Evolutionary conservation across 2,797 vertebrate genomes (phyloP), one percentile per base, ranked within the genome.

Genomic region (Carapus acus): DNA sequence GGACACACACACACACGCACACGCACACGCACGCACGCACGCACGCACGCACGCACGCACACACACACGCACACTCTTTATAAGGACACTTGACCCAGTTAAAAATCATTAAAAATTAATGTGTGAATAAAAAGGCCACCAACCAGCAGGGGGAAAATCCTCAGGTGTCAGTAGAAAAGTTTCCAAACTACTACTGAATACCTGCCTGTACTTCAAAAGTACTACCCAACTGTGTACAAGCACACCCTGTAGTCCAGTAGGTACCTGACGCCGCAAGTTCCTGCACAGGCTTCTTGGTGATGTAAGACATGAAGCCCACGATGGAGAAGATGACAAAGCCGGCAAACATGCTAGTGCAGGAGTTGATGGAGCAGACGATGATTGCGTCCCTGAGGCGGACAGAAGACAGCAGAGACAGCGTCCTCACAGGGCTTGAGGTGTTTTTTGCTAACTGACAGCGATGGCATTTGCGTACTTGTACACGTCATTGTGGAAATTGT

Each of bases 321-420:
- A 96, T 92, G 60, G 93, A 94, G 81, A 96, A 96, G 81, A 96
- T 94, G 74, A 96, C 93, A 2, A 94, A 83, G 21, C 93, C 92
- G 0, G 93, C 93, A 64, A 94, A 96, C 80, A 94, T 73, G 69
- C 93, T 94, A 39, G 93, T 94, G 72, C 79, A 90, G 61, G 93
- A 94, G 79, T 94, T 96, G 76, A 94, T 90, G 61, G 85, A 88
- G 55, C 92, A 96, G 16, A 96, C 93, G 5, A 94, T 94, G 54
- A 96, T 81, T 58, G 91, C 91, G 76, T 96, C 93, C 82, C 93
- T 94, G 67, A 23, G 31, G n/a, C n/a, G n/a, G n/a, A n/a, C 27
- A 29, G 27, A 6, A 29, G 27, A 29, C 6, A n/a, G n/a, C n/a
- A 43, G 13, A 68, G 71, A 39, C 62, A 41, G 31, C n/a, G n/a